phyloP scores from a whole-genome alignment of 2,888 invertebrate genomes.

The Ectemnius cavifrons region DNA sequence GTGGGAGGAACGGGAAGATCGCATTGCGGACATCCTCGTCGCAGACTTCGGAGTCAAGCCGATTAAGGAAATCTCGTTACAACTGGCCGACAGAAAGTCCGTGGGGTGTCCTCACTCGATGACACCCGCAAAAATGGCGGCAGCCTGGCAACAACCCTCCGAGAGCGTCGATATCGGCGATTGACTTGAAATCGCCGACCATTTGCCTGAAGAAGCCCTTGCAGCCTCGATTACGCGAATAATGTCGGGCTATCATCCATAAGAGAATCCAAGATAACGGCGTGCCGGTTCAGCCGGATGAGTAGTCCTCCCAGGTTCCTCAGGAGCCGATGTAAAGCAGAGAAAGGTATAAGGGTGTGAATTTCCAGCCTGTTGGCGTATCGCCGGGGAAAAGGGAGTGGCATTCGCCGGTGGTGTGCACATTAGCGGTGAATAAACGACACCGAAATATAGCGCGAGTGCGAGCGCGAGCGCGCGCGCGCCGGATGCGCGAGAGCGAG shows the following conservation, averaged over 20 bases:
- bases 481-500: constrained; percentile 11
- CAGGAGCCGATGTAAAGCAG: background rate
- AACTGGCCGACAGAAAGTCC: constrained; percentile 51
- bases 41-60: constrained; percentile 59
- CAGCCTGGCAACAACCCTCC: background rate
- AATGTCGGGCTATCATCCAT: background rate
- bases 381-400: constrained; percentile 34
- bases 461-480: constrained; percentile 21
- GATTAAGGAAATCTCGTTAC: constrained; percentile 69
- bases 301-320: background rate
- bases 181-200: background rate
- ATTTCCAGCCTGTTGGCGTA: background rate
- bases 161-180: background rate
- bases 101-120: constrained; percentile 20
- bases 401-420: constrained; percentile 51
- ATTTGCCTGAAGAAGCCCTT: background rate
- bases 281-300: background rate
- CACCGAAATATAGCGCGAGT: constrained; percentile 69
- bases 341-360: constrained; percentile 4
- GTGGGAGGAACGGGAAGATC: constrained; percentile 34
- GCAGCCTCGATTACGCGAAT: background rate
- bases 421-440: constrained; percentile 69
- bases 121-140: constrained; percentile 7
- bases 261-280: background rate
- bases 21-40: constrained; percentile 25